These are phyloP conservation scores for Zeuzera pyrina DNA, from an alignment of 2,888 invertebrate species.

Conservation along the genomic window DNA sequence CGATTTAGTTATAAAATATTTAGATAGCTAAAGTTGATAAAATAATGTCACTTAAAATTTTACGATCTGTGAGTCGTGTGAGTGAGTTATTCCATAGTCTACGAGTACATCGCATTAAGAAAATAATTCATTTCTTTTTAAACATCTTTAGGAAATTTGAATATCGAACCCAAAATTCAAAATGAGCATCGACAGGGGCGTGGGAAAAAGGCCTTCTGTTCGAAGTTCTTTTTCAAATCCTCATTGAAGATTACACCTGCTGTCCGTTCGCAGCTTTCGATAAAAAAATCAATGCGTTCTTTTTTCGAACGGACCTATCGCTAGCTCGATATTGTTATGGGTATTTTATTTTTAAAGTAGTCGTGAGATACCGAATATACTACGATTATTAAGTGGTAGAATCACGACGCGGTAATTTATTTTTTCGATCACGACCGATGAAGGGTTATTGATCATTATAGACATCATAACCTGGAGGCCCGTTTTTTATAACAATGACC, in stretches of 20 bases:
- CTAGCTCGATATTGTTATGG: slow-evolving; percentile 44
- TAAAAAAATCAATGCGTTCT: slow-evolving; percentile 59
- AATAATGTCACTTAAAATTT: too few species aligned
- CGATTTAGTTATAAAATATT: too few species aligned
- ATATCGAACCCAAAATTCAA: slow-evolving; percentile 42
- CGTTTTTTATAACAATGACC: slow-evolving; percentile 34
- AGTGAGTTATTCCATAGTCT: too few species aligned
- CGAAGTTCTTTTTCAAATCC: slow-evolving; percentile 62
- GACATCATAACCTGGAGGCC: slow-evolving; percentile 45
- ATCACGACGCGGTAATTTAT: slow-evolving; percentile 54
- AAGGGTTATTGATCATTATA: slow-evolving; percentile 64
- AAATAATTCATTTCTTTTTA: too few species aligned
- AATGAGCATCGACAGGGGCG: slow-evolving; percentile 56
- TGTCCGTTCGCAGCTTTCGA: slow-evolving; percentile 68
- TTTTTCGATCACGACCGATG: slow-evolving; percentile 57
- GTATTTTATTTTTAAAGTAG: slow-evolving; percentile 60
- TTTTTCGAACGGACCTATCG: slow-evolving; percentile 52
- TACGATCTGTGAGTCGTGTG: too few species aligned
- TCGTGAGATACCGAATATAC: slow-evolving; percentile 65
- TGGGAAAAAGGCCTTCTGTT: slow-evolving; percentile 72
- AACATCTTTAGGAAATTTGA: too few species aligned
- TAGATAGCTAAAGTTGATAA: too few species aligned
- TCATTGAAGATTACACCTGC: slow-evolving; percentile 70
- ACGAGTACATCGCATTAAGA: too few species aligned
- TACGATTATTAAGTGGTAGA: slow-evolving; percentile 68